These are phyloP conservation scores for Aulostomus chinensis DNA, from an alignment of 2,797 vertebrate genomes.

Conservation along the genomic window DNA sequence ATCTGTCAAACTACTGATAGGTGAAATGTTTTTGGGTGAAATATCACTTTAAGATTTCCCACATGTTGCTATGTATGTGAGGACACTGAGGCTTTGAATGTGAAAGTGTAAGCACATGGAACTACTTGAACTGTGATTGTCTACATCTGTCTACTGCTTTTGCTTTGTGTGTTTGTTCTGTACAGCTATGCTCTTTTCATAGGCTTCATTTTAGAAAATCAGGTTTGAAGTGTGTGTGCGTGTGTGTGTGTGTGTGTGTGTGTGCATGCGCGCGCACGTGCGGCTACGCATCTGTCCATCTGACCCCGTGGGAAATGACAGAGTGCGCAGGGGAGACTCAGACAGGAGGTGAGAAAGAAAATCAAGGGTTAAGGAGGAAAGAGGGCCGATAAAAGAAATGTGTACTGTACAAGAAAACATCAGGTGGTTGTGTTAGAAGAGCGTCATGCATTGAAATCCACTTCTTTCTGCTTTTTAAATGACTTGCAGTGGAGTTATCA, in stretches of 20 bases:
- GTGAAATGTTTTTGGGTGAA: too few species aligned
- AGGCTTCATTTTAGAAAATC: conserved; percentile 43
- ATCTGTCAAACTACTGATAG: too few species aligned
- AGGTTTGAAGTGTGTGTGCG: conserved; percentile 43
- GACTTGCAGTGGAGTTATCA: too few species aligned
- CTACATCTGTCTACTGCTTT: too few species aligned
- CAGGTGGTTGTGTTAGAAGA: conserved; percentile 39
- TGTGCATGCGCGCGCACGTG: too few species aligned
- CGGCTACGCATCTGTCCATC: conserved; percentile 63
- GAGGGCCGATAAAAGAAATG: conserved; percentile 24
- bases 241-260: conserved; percentile 3
- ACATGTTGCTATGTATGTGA: neutral
- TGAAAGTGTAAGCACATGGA: neutral
- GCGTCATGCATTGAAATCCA: too few species aligned
- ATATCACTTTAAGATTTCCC: too few species aligned
- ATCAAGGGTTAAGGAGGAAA: conserved; percentile 47
- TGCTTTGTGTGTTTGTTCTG: too few species aligned
- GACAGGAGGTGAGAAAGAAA: conserved; percentile 40
- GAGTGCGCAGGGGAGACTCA: conserved; percentile 24
- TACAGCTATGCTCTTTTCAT: conserved; percentile 51
- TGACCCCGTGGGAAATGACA: conserved; percentile 42
- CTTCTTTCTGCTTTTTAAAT: conserved; percentile 35
- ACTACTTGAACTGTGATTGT: too few species aligned
- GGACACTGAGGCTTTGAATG: neutral
- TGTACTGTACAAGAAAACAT: conserved; percentile 45